Evolutionary conservation across 1,140 invertebrate genomes (phyloP).

Genomic region (Drosophila insularis): DNA sequence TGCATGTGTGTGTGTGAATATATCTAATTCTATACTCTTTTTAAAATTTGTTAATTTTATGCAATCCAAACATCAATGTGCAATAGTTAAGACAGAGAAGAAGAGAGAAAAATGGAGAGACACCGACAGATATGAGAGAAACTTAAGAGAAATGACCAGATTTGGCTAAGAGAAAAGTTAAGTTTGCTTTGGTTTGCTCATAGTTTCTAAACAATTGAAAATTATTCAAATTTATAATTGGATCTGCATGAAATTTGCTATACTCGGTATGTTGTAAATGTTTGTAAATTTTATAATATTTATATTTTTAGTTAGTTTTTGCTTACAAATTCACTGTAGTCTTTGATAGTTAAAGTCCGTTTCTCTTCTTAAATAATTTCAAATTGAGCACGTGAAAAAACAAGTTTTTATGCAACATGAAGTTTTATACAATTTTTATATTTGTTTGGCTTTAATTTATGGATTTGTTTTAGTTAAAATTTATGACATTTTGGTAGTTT

Average conservation of each 20-base stretch:
- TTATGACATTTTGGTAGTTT: neutral
- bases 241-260: conserved; percentile 15
- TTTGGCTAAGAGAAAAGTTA: neutral
- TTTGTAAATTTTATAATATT: conserved; percentile 6
- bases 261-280: conserved; percentile 16
- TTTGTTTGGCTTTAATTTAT: conserved; percentile 33
- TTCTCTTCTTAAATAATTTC: conserved; percentile 4
- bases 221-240: neutral
- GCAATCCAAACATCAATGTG: conserved; percentile 29
- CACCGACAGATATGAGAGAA: neutral
- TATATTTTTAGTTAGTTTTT: conserved; percentile 17
- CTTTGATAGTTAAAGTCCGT: neutral
- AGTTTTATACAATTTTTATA: neutral
- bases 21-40: conserved; percentile 14
- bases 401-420: conserved; percentile 74
- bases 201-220: neutral
- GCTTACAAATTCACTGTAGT: conserved; percentile 36
- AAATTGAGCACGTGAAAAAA: conserved; percentile 40
- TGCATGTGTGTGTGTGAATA: neutral
- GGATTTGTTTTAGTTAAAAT: conserved; percentile 3
- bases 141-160: conserved; percentile 4
- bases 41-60: conserved; percentile 38
- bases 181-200: neutral
- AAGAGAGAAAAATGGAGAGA: neutral
- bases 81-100: conserved; percentile 15